A percentile compares a stretch with the other conserved stretches of the same genome.
These are phyloP conservation scores for Eufriesea mexicana DNA, from an alignment of 1,140 invertebrate genomes.

Conservation along the genomic window DNA sequence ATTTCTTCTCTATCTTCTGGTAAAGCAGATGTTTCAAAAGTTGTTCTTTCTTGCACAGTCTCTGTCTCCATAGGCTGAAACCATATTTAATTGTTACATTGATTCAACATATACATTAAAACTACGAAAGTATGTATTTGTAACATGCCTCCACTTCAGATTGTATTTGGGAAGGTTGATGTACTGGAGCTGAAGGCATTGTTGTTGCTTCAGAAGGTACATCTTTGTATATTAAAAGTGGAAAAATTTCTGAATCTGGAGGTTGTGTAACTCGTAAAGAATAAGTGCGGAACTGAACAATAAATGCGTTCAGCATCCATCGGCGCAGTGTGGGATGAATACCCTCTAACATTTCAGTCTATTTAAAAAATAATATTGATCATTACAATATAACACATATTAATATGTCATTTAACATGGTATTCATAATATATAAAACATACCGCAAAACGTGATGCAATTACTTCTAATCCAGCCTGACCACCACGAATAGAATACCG, in stretches of 20 bases:
- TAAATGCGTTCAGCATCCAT: slow-evolving; percentile 57
- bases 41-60: slow-evolving; percentile 60
- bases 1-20: slow-evolving; percentile 73
- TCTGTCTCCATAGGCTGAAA: slow-evolving; percentile 78
- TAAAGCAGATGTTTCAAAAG: slow-evolving; percentile 58
- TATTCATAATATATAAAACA: slow-evolving; percentile 30
- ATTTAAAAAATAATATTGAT: slow-evolving; percentile 34
- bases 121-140: not conserved
- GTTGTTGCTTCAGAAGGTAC: slow-evolving; percentile 26
- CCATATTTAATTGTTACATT: not conserved
- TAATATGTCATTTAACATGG: not conserved
- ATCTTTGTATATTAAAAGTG: slow-evolving; percentile 70
- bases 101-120: slow-evolving; percentile 6
- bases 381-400: not conserved
- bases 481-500: slow-evolving; percentile 65
- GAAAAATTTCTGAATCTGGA: slow-evolving; percentile 62
- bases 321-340: slow-evolving; percentile 52
- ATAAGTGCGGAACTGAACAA: slow-evolving; percentile 61
- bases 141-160: slow-evolving; percentile 68
- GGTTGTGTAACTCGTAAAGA: slow-evolving; percentile 53
- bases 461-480: slow-evolving; percentile 63
- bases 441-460: slow-evolving; percentile 65
- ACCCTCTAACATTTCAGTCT: slow-evolving; percentile 57
- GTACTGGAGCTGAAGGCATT: slow-evolving; percentile 25
- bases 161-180: slow-evolving; percentile 50